Conservation (phyloP, 2,113 vertebrate genomes). For the Empidonax traillii region DNA sequence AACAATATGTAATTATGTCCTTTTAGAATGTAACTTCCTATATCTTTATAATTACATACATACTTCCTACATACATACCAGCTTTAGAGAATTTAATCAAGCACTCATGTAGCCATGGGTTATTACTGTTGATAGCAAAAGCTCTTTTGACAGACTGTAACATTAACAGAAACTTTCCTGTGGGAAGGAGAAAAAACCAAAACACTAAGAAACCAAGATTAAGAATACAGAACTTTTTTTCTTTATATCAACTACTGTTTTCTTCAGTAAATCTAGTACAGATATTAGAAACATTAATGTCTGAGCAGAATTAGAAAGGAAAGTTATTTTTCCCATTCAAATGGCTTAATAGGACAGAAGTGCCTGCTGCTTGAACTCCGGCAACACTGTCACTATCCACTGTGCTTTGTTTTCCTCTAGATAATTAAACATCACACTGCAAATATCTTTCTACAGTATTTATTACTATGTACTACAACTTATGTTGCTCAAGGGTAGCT, state of each 20-base stretch:
- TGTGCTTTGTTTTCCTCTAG: not conserved
- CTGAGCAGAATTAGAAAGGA: not conserved
- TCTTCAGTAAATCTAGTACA: not conserved
- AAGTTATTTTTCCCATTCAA: not conserved
- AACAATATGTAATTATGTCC: not conserved
- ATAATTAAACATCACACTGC: not conserved
- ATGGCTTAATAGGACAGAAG: not conserved
- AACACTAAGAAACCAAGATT: not conserved
- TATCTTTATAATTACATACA: not conserved
- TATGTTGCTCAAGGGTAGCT: not conserved
- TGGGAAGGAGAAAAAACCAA: not conserved
- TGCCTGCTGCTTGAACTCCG: not conserved
- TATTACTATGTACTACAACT: not conserved
- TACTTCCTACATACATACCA: constrained; percentile 66
- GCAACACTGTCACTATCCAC: not conserved
- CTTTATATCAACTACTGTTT: not conserved
- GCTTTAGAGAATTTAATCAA: constrained; percentile 82
- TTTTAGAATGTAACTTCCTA: not conserved
- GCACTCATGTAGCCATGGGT: constrained; percentile 82
- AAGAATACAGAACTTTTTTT: not conserved
- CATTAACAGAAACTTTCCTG: constrained; percentile 83
- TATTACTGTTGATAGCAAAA: constrained; percentile 77
- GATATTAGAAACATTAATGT: not conserved
- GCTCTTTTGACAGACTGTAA: constrained; percentile 82
- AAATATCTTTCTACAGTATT: not conserved